Conservation (phyloP, 2,888 invertebrate genomes). For the Liopterus haemorrhoidalis region DNA sequence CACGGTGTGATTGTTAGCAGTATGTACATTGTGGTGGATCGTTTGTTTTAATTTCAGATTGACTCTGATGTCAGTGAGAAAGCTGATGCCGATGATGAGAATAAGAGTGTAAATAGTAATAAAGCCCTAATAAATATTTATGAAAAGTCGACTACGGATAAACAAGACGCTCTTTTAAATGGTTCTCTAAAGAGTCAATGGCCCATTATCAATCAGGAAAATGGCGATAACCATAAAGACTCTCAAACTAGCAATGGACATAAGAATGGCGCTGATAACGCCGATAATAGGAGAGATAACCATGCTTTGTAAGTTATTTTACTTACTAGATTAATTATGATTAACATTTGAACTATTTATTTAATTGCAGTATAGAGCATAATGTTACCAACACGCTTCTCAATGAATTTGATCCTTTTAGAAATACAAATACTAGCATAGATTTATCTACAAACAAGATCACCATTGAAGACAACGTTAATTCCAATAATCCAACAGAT, state of each 20-base stretch:
- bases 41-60: no score
- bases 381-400: conserved; percentile 22
- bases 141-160: conserved; percentile 16
- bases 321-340: background rate
- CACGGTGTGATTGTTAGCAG: no score
- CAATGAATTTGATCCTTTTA: conserved; percentile 20
- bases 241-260: conserved; percentile 17
- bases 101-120: conserved; percentile 15
- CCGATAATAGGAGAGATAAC: conserved; percentile 20
- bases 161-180: conserved; percentile 20
- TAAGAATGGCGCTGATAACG: conserved; percentile 16
- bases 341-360: no score
- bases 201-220: conserved; percentile 17
- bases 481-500: conserved; percentile 25
- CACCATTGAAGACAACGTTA: conserved; percentile 25
- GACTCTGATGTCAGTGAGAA: conserved; percentile 17
- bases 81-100: conserved; percentile 13
- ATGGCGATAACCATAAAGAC: conserved; percentile 18
- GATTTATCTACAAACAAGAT: conserved; percentile 21
- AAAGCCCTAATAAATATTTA: conserved; percentile 18
- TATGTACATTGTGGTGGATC: no score
- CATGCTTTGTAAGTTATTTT: conserved; percentile 18
- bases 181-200: conserved; percentile 19
- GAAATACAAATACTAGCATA: conserved; percentile 21
- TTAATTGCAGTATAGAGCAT: conserved; percentile 21